Base-by-base conservation (phyloP, 2,888 invertebrate genomes). In the Volucella inanis region DNA sequence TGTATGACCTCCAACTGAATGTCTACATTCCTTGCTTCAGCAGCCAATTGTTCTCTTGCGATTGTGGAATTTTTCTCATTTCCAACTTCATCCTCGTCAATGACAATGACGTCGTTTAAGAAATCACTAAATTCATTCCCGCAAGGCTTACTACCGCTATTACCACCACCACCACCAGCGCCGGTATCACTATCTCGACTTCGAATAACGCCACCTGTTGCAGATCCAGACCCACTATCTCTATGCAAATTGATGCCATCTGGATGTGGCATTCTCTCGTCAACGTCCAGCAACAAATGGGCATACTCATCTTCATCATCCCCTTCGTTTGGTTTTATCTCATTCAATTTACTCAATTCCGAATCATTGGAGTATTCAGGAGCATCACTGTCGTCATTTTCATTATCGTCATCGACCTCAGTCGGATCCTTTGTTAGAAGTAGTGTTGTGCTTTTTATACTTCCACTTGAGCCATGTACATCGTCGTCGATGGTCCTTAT, bases 1-100 rank as follows among this genome's bases (percentile, higher is more conserved):
- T 90, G 90, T 55, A 85, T 87, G 79, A 90, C 82, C 70, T 89
- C 87, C 59, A 90, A 70, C 70, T 88, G 84, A 31, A 90, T 88
- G 72, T 87, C 50, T 43, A 81, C 50, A 52, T 55, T 65, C 10
- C 50, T 78, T 22, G 54, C 65, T n/a, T 71, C 76, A n/a, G 55
- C 50, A 22, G 67, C 41, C 15, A 49, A 15, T 11, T 72, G 49
- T 18, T 76, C 68, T 10, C 12, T 15, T 12, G 68, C 77, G 50
- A 52, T 18, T 31, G 31, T 31, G 31, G 31, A 31, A 54, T 81
- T 86, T 38, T 70, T 72, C 9, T 43, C 81, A 22, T 70, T 57
- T 38, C 55, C 61, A 3, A 74, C 65, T 18, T 62, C 55, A 8
- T 43, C 72, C 64, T 77, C 80, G 59, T 88, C 88, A 62, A 89